Base-by-base conservation (phyloP, 2,888 invertebrate species). In the Synergus japonicus region DNA sequence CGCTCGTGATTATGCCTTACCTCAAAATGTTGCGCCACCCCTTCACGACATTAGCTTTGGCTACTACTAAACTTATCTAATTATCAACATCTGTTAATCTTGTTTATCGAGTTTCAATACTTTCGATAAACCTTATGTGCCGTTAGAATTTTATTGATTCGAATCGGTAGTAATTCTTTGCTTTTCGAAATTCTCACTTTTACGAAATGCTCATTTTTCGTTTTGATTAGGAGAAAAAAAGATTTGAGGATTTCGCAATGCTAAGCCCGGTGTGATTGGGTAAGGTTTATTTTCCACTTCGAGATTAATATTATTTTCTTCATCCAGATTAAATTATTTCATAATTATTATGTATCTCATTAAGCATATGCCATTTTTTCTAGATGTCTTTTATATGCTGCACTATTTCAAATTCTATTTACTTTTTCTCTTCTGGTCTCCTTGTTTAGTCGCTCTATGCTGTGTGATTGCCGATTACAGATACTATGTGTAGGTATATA, bases 31-130 rank as follows among this genome's bases (percentile, higher is more conserved):
- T 10, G 94, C 96, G 0, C 93, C 94, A 58, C 95, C 97, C 0
- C 93, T 96, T 58, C 97, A 97, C 89, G 97, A 97, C 89, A 97
- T 97, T 91, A 95, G 96, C 81, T 97, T 97, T 90, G 96, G 97
- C 88, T 96, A 96, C 91, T 96, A 95, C 92, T 96, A 95, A 93
- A 73, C 4, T 22, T 54, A n/a, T 9, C 54, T 54, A 54, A 54
- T 54, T n/a, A 54, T 54, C n/a, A n/a, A 54, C n/a, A 54, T n/a
- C 15, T 5, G 4, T 9, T 54, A n/a, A n/a, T 54, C 8, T n/a
- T 54, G 7, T 2, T 54, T n/a, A n/a, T 54, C n/a, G 54, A n/a
- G n/a, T 9, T 54, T n/a, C 54, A n/a, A 54, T 54, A 54, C n/a
- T 29, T 29, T 29, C 29, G 29, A 29, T 29, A n/a, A n/a, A 54